phyloP scores from a whole-genome alignment of 1,140 invertebrate species.

The Anastrepha obliqua region DNA sequence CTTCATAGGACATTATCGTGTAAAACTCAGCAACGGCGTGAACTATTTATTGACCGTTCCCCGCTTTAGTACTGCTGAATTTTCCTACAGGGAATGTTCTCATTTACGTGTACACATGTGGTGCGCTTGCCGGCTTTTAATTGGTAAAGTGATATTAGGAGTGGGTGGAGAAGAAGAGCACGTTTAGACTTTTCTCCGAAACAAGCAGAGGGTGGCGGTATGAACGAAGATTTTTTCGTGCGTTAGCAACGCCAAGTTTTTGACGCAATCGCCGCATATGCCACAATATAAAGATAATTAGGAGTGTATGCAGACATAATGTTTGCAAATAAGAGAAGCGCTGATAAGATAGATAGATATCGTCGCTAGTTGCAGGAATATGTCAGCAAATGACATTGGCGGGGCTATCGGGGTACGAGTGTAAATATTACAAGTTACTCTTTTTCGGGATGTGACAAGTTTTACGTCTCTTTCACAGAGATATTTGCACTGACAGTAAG shows the following conservation, averaged over 20 bases:
- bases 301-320: slow-evolving; percentile 31
- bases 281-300: not conserved
- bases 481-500: too few species aligned
- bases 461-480: not conserved
- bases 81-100: too few species aligned
- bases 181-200: too few species aligned
- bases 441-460: not conserved
- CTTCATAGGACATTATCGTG: too few species aligned
- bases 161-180: not conserved
- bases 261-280: not conserved
- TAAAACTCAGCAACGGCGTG: too few species aligned
- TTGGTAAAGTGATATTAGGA: not conserved
- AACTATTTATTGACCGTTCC: too few species aligned
- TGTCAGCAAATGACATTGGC: slow-evolving; percentile 34
- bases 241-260: not conserved
- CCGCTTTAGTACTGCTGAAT: too few species aligned
- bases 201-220: too few species aligned
- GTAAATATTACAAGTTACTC: not conserved
- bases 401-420: not conserved
- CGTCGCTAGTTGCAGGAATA: not conserved
- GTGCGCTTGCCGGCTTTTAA: not conserved
- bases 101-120: too few species aligned
- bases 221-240: not conserved
- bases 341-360: not conserved
- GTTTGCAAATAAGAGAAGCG: slow-evolving; percentile 2